A percentile compares a stretch with the other conserved stretches of the same genome.
phyloP scores from a whole-genome alignment of 2,888 invertebrate genomes.

The Orthonevra nobilis region DNA sequence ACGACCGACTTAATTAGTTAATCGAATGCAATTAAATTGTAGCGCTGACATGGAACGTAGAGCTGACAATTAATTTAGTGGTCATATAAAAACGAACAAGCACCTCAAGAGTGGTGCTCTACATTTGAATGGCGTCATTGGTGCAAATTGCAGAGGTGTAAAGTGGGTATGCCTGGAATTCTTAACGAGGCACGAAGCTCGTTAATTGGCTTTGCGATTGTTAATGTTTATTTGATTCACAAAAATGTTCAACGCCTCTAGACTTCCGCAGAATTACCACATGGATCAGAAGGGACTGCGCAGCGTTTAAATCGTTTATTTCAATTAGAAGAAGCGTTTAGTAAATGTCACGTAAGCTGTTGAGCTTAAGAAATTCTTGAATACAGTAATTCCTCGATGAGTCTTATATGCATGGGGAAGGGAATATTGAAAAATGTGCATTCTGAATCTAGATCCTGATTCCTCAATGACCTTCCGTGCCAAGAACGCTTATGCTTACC shows the following conservation, averaged over 20 bases:
- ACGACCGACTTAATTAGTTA: slow-evolving; percentile 50
- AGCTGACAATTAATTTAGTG: slow-evolving; percentile 39
- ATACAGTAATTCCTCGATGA: too few relatives aligned
- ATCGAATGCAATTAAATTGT: slow-evolving; percentile 54
- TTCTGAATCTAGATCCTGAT: too few relatives aligned
- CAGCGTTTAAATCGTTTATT: too few relatives aligned
- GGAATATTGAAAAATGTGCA: too few relatives aligned
- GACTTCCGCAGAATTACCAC: slow-evolving; percentile 16
- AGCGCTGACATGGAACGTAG: slow-evolving; percentile 38
- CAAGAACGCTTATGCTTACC: too few relatives aligned
- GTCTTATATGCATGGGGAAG: too few relatives aligned
- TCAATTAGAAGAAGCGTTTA: too few relatives aligned
- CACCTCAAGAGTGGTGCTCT: slow-evolving; percentile 16
- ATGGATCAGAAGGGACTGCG: too few relatives aligned
- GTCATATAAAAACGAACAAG: background rate
- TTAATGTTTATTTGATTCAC: background rate
- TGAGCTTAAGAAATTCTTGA: too few relatives aligned
- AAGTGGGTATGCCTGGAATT: slow-evolving; percentile 40
- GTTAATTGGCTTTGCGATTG: slow-evolving; percentile 49
- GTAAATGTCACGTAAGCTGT: too few relatives aligned
- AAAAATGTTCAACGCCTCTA: background rate
- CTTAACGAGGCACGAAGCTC: slow-evolving; percentile 20
- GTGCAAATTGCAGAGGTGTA: slow-evolving; percentile 45
- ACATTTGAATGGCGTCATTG: slow-evolving; percentile 41
- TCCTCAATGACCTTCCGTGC: too few relatives aligned